These are phyloP conservation scores for Scaptomyza caliginosa DNA, from an alignment of 2,888 invertebrate genomes.

Conservation along the genomic window DNA sequence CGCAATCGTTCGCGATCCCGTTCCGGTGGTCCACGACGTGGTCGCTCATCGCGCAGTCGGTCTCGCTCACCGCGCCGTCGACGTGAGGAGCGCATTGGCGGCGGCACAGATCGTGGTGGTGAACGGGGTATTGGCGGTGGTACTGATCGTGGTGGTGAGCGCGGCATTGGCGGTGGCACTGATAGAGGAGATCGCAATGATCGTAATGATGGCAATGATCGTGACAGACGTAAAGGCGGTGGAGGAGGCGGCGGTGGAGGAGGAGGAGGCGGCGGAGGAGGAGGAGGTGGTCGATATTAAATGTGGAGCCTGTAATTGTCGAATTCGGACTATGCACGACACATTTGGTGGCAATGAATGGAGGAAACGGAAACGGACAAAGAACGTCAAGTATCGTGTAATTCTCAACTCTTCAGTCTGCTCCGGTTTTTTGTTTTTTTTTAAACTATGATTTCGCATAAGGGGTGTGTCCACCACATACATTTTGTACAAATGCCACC, in stretches of 20 bases:
- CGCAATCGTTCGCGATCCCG: conserved; percentile 83
- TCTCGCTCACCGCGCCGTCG: conserved; percentile 68
- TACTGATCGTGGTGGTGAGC: conserved; percentile 65
- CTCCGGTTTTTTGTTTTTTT: conserved; percentile 35
- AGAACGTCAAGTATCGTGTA: conserved; percentile 47
- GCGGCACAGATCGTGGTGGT: conserved; percentile 64
- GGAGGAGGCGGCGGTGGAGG: conserved; percentile 54
- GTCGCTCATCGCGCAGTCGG: conserved; percentile 82
- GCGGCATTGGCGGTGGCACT: conserved; percentile 59
- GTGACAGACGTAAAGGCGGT: conserved; percentile 69
- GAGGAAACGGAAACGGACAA: conserved; percentile 36
- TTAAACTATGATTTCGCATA: conserved; percentile 34
- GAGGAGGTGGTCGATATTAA: conserved; percentile 58
- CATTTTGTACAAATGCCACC: conserved; percentile 70
- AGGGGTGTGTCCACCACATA: conserved; percentile 53
- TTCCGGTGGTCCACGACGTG: conserved; percentile 79
- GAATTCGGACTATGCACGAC: conserved; percentile 24
- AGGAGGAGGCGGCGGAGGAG: conserved; percentile 31
- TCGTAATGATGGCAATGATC: conserved; percentile 51
- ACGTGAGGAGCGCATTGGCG: conserved; percentile 66
- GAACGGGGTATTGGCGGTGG: conserved; percentile 59
- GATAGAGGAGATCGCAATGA: conserved; percentile 53
- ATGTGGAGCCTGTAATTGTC: conserved; percentile 18
- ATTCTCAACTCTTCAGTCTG: conserved; percentile 47
- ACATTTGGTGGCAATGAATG: conserved; percentile 32